Evolutionary conservation across 2,888 invertebrate species (phyloP), one percentile per base, ranked within the genome.

Genomic region (Timema podura): DNA sequence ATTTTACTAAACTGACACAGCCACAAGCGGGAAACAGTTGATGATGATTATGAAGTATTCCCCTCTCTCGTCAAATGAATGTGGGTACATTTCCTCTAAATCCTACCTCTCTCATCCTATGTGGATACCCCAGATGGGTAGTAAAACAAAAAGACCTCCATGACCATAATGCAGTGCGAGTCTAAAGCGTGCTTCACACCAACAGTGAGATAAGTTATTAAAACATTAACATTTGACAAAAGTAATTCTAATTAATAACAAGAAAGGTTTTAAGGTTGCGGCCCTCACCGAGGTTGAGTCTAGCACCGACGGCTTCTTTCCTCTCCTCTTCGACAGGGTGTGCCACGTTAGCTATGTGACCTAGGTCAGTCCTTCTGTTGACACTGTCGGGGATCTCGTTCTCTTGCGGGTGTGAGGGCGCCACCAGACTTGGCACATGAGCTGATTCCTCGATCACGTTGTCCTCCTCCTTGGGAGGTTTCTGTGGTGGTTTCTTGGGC

Each of bases 371-470:
- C 65, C 78, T 73, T 44, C 79, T 77, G 73, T 78, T 78, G 64
- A 77, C 77, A 69, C 78, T 78, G 74, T 81, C 81, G 0, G 80
- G 79, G 76, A 90, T 87, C 79, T 93, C 93, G 78, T 94, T 93
- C 77, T 93, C 93, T 79, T 91, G 90, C 5, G 92, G 92, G 84
- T 92, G 92, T 68, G 76, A 74, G 48, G 76, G 75, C 11, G 74
- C 75, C 7, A 76, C 76, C 11, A 74, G 84, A 64, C 71, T 69
- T 5, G 73, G 72, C 30, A 66, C 48, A 54, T 65, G 54, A 11
- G 72, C 67, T 9, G 72, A 66, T 7, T 68, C 72, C 11, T 69
- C 64, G 13, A 65, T 59, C 2, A 57, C 54, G 64, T 51, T 70
- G 66, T 72, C 72, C 15, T 30, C 48, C 30, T 67, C 69, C 64